Conservation (phyloP, 2,113 vertebrate genomes). For the Maylandia zebra region DNA sequence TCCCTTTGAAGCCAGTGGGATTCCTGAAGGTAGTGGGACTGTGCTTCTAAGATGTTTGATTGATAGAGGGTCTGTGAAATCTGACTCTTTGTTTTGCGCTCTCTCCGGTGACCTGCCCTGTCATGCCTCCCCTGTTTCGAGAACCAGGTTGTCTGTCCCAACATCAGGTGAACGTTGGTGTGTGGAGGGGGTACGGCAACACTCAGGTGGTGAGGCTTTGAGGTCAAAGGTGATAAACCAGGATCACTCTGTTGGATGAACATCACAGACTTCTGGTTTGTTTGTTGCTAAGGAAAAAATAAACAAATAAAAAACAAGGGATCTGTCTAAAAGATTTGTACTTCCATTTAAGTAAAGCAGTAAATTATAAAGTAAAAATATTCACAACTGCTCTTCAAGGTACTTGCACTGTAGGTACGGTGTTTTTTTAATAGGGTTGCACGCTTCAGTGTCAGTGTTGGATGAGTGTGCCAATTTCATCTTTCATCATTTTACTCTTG, state of each 20-base stretch:
- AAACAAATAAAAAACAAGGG: neutral
- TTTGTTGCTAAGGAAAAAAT: neutral
- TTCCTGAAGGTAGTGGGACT: constrained; percentile 41
- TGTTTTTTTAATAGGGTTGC: neutral
- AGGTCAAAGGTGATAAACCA: constrained; percentile 45
- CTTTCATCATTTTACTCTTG: neutral
- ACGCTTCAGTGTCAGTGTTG: neutral
- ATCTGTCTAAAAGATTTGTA: neutral
- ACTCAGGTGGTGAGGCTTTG: constrained; percentile 29
- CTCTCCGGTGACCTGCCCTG: constrained; percentile 49
- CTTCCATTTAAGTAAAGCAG: neutral
- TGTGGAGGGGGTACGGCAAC: neutral
- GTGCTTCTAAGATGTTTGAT: constrained; percentile 63
- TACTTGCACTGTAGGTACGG: neutral
- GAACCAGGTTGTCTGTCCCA: constrained; percentile 52
- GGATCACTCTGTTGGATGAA: constrained; percentile 24
- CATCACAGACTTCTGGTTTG: neutral
- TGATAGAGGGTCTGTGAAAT: constrained; percentile 68
- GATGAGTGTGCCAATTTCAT: neutral
- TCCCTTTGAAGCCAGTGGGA: constrained; percentile 56
- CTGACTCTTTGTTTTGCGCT: constrained; percentile 63
- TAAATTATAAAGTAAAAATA: neutral
- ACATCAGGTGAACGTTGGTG: constrained; percentile 41
- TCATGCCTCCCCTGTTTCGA: constrained; percentile 57
- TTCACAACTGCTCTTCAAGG: neutral